phyloP scores from a whole-genome alignment of 2,888 invertebrate species.

The Rugalucina vietnamica region DNA sequence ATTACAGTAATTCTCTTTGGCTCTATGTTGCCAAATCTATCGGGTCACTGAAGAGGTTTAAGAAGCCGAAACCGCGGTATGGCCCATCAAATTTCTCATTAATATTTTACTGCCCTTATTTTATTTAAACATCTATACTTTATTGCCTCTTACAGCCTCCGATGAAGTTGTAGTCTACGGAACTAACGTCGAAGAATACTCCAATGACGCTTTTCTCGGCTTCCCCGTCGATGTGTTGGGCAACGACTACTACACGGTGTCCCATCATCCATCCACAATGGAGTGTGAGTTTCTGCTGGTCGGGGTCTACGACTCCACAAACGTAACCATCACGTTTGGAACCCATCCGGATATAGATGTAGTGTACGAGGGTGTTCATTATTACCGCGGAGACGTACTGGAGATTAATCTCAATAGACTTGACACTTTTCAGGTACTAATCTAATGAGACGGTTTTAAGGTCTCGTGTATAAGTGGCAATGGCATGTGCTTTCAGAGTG shows the following conservation, averaged over 20 bases:
- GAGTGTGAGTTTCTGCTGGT: slow-evolving; percentile 45
- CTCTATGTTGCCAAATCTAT: too few relatives aligned
- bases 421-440: slow-evolving; percentile 55
- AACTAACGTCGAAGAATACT: slow-evolving; percentile 61
- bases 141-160: slow-evolving; percentile 49
- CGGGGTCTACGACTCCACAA: slow-evolving; percentile 55
- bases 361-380: slow-evolving; percentile 38
- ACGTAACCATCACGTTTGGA: slow-evolving; percentile 42
- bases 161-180: slow-evolving; percentile 66
- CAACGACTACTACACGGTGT: slow-evolving; percentile 62
- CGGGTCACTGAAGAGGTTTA: too few relatives aligned
- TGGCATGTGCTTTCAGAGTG: too few relatives aligned
- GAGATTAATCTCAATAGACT: slow-evolving; percentile 48
- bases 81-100: too few relatives aligned
- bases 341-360: slow-evolving; percentile 38
- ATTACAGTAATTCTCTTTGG: too few relatives aligned
- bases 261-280: slow-evolving; percentile 46
- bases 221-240: slow-evolving; percentile 64
- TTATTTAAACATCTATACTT: too few relatives aligned
- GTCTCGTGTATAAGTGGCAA: too few relatives aligned
- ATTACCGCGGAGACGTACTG: slow-evolving; percentile 38
- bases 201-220: slow-evolving; percentile 67
- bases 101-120: too few relatives aligned
- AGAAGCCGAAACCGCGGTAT: too few relatives aligned
- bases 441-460: too few relatives aligned